Percentiles rank a stretch among this genome's conserved stretches.
These are phyloP conservation scores for Lordiphosa andalusiaca DNA, from an alignment of 2,888 invertebrate species.

Conservation along the genomic window DNA sequence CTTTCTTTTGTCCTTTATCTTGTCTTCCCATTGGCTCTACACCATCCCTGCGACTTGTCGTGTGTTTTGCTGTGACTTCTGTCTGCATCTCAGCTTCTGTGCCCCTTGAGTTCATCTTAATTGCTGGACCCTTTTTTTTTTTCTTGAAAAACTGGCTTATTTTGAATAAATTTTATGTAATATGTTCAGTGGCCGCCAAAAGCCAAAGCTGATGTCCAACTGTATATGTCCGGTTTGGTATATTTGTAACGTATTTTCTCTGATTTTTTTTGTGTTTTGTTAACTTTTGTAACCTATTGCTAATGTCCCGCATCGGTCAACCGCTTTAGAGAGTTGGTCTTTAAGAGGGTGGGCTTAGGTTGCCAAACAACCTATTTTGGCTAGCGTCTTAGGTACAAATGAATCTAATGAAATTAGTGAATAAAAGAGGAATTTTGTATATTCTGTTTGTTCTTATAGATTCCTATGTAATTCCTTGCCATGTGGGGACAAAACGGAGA, in stretches of 20 bases:
- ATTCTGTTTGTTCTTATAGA: too few species aligned
- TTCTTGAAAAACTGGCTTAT: slow-evolving; percentile 45
- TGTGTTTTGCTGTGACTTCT: slow-evolving; percentile 49
- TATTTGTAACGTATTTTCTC: slow-evolving; percentile 38
- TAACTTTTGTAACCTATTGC: too few species aligned
- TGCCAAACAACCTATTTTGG: too few species aligned
- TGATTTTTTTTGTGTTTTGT: too few species aligned
- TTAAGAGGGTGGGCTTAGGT: too few species aligned
- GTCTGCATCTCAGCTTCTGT: slow-evolving; percentile 53
- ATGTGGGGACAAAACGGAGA: too few species aligned
- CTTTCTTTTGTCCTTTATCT: slow-evolving; percentile 15
- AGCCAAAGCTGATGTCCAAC: slow-evolving; percentile 22
- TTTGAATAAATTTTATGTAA: slow-evolving; percentile 25
- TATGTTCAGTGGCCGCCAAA: slow-evolving; percentile 36
- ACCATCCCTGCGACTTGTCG: slow-evolving; percentile 42
- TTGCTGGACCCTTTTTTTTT: slow-evolving; percentile 33
- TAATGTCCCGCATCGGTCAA: too few species aligned
- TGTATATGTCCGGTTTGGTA: slow-evolving; percentile 16
- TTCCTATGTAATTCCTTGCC: too few species aligned
- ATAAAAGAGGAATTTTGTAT: too few species aligned
- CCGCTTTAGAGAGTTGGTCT: too few species aligned
- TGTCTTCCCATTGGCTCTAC: slow-evolving; percentile 48
- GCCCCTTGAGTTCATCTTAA: slow-evolving; percentile 47
- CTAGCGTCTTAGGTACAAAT: too few species aligned
- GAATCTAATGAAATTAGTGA: too few species aligned